Evolutionary conservation across 2,888 invertebrate genomes (phyloP).

Genomic region (Sarcophaga rosellei): DNA sequence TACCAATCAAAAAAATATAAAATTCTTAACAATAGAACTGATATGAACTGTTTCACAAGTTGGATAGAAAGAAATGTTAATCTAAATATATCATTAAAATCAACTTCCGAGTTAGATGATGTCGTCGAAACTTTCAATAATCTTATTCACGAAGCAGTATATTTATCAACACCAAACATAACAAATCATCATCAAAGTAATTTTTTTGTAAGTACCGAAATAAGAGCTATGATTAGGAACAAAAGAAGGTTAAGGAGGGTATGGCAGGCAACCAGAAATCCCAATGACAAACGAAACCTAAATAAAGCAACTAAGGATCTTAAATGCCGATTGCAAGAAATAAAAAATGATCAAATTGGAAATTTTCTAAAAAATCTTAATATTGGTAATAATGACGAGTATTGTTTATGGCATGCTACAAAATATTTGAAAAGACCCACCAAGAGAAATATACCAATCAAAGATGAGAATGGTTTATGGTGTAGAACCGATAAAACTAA

Average conservation of each 20-base stretch:
- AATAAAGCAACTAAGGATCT: no score
- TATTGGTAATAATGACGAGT: constrained; percentile 14
- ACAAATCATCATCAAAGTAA: constrained; percentile 1
- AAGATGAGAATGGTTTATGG: not conserved
- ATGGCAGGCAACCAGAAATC: no score
- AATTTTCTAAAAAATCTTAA: no score
- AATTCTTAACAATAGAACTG: not conserved
- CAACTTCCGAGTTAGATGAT: not conserved
- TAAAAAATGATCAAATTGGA: no score
- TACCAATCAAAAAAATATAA: constrained; percentile 8
- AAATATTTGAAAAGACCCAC: constrained; percentile 11
- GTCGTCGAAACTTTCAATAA: not conserved
- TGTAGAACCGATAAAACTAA: constrained; percentile 30
- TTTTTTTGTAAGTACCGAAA: constrained; percentile 6
- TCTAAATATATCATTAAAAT: not conserved
- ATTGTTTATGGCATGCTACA: constrained; percentile 19
- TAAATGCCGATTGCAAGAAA: no score
- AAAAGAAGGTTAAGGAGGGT: constrained; percentile 1
- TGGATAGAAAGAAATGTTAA: no score
- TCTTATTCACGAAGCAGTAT: not conserved
- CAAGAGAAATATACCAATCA: not conserved
- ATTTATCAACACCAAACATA: constrained; percentile 1
- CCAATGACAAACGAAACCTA: no score
- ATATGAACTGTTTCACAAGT: not conserved
- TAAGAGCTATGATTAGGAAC: constrained; percentile 13